These are phyloP conservation scores for Phyllostomus hastatus DNA, from an alignment of 2,113 vertebrate species.

Conservation along the genomic window DNA sequence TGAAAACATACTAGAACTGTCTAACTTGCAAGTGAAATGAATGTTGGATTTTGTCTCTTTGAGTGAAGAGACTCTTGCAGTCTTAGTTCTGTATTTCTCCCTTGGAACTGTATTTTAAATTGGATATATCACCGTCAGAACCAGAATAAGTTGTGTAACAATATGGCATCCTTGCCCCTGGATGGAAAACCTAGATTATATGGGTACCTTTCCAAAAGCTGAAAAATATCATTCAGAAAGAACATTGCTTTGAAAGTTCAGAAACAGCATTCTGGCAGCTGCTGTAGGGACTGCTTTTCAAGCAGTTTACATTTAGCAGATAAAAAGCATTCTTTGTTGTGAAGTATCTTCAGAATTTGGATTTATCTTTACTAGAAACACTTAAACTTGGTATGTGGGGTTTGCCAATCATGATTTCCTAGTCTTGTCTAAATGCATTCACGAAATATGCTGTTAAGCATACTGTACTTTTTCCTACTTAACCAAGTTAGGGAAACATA, in stretches of 20 bases:
- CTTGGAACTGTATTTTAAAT: slow-evolving; percentile 6
- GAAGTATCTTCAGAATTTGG: slow-evolving; percentile 30
- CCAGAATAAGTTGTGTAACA: not conserved
- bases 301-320: not conserved
- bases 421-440: not conserved
- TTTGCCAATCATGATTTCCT: not conserved
- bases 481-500: not conserved
- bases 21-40: not conserved
- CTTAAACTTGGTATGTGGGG: not conserved
- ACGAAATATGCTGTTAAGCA: not conserved
- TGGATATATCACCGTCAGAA: not conserved
- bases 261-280: not conserved
- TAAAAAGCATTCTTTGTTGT: slow-evolving; percentile 22
- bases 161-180: not conserved
- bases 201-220: not conserved
- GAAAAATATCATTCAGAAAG: not conserved
- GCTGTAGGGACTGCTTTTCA: not conserved
- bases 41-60: slow-evolving; percentile 19
- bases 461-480: not conserved
- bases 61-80: not conserved
- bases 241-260: not conserved
- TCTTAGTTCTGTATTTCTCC: slow-evolving; percentile 13
- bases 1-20: not conserved
- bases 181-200: not conserved
- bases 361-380: slow-evolving; percentile 25